A percentile compares a stretch with the other conserved stretches of the same genome.
Evolutionary conservation across 1,140 invertebrate genomes (phyloP).

Genomic region (Aphelinus certus): DNA sequence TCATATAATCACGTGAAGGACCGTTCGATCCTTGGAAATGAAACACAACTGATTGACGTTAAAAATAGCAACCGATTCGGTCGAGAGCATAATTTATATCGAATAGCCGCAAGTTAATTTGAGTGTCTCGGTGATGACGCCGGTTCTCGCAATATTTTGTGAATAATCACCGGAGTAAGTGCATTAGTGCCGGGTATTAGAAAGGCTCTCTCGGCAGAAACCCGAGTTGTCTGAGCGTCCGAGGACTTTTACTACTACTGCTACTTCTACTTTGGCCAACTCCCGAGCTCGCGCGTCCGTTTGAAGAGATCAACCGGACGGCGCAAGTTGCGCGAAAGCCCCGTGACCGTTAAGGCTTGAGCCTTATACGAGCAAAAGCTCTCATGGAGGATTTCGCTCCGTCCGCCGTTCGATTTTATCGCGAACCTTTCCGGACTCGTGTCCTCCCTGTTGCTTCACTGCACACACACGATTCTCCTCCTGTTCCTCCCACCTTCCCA

Average conservation of each 20-base stretch:
- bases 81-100: too few species aligned
- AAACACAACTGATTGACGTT: too few species aligned
- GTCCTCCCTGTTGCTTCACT: too few species aligned
- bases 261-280: neutral
- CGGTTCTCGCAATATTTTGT: too few species aligned
- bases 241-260: conserved; percentile 28
- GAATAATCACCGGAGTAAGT: neutral
- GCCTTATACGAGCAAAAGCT: conserved; percentile 31
- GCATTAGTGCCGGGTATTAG: conserved; percentile 15
- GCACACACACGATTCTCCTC: neutral
- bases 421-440: too few species aligned
- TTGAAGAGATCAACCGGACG: conserved; percentile 27
- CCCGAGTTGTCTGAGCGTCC: conserved; percentile 5
- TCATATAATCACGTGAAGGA: too few species aligned
- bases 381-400: conserved; percentile 19
- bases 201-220: neutral
- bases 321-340: neutral
- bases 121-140: too few species aligned
- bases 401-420: conserved; percentile 42
- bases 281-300: neutral
- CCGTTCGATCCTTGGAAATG: too few species aligned
- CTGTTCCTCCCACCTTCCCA: too few species aligned
- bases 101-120: too few species aligned
- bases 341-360: conserved; percentile 24
- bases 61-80: too few species aligned